These are phyloP conservation scores for Samia ricini DNA, from an alignment of 1,140 invertebrate genomes.

Conservation along the genomic window DNA sequence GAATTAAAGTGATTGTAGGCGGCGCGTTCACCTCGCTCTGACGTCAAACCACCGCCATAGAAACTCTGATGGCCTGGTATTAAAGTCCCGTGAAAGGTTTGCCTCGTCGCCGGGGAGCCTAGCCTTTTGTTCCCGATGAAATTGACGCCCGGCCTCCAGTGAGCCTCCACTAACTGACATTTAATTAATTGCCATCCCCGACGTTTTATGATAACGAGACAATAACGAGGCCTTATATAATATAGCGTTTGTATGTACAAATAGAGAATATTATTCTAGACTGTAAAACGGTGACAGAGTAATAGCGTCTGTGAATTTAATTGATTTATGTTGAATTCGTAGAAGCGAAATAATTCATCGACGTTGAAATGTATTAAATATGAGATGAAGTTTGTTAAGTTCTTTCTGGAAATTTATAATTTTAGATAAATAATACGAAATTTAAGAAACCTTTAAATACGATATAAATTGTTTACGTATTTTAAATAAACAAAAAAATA, in stretches of 20 bases:
- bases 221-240: constrained; percentile 20
- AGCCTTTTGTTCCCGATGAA: constrained; percentile 30
- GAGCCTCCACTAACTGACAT: constrained; percentile 21
- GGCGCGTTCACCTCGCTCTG: constrained; percentile 31
- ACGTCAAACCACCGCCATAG: constrained; percentile 25
- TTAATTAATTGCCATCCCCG: constrained; percentile 20
- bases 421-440: too few species aligned
- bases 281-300: background rate
- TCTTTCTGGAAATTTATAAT: too few species aligned
- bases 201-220: constrained; percentile 18
- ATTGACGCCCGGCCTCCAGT: constrained; percentile 20
- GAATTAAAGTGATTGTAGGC: constrained; percentile 31
- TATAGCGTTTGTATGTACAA: constrained; percentile 2
- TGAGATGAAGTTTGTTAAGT: background rate
- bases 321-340: background rate
- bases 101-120: constrained; percentile 18
- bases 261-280: background rate
- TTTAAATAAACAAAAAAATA: too few species aligned
- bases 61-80: constrained; percentile 29
- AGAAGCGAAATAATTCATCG: background rate
- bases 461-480: too few species aligned
- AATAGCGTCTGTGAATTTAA: background rate
- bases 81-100: constrained; percentile 30
- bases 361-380: background rate
- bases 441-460: too few species aligned